A percentile compares a stretch with the other conserved stretches of the same genome.
Evolutionary conservation across 1,140 invertebrate genomes (phyloP).

Genomic region (Habropoda laboriosa): DNA sequence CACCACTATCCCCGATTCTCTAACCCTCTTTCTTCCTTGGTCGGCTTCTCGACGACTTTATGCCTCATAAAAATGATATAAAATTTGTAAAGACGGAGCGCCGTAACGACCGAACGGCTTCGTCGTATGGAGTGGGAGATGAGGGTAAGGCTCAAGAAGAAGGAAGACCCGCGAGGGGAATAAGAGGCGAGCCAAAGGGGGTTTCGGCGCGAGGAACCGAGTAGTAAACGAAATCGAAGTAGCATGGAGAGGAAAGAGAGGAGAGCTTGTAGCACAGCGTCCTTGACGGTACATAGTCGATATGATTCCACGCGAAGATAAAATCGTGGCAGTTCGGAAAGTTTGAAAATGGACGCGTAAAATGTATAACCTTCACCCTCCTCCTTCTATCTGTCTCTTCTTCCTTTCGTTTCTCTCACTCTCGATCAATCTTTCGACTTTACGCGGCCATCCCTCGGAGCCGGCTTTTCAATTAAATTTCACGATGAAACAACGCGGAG

Average conservation of each 20-base stretch:
- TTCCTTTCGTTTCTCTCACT: neutral
- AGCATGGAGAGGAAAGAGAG: slow-evolving; percentile 11
- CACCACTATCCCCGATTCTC: slow-evolving; percentile 23
- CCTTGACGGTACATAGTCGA: slow-evolving; percentile 63
- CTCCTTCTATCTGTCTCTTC: too few species aligned
- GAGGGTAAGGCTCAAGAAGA: slow-evolving; percentile 59
- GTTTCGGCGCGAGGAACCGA: neutral
- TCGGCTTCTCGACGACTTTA: slow-evolving; percentile 80
- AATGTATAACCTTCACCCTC: slow-evolving; percentile 56
- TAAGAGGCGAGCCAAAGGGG: neutral
- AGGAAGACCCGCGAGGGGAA: slow-evolving; percentile 48
- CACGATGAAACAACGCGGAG: neutral
- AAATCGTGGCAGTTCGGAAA: slow-evolving; percentile 61
- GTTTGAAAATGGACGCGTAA: slow-evolving; percentile 66
- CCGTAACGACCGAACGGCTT: slow-evolving; percentile 77
- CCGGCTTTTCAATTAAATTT: neutral
- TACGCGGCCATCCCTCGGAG: neutral
- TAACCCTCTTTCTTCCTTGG: slow-evolving; percentile 55
- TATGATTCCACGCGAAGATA: slow-evolving; percentile 66
- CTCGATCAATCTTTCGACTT: neutral
- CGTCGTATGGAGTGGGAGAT: slow-evolving; percentile 70
- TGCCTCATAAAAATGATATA: slow-evolving; percentile 82
- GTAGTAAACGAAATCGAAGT: slow-evolving; percentile 62
- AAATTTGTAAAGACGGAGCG: slow-evolving; percentile 81
- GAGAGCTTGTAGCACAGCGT: slow-evolving; percentile 25